Evolutionary conservation across 2,797 vertebrate genomes (phyloP).

Genomic region (Ambastaia sidthimunki): DNA sequence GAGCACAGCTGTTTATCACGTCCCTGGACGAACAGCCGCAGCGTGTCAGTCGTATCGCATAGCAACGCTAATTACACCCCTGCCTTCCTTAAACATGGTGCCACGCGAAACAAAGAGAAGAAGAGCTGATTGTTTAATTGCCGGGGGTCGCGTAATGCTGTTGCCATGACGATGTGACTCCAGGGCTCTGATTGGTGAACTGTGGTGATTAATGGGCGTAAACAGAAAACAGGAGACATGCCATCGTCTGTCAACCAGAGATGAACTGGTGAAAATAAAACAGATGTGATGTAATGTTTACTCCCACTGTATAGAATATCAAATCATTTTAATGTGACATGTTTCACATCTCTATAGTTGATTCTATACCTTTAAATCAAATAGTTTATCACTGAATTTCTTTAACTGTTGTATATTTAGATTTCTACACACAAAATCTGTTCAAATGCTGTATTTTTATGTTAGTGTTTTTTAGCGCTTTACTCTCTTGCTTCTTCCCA

Average conservation of each 20-base stretch:
- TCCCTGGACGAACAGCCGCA: constrained; percentile 63
- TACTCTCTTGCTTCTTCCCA: neutral
- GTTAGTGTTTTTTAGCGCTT: neutral
- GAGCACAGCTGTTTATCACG: constrained; percentile 66
- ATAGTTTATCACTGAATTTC: neutral
- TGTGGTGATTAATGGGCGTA: constrained; percentile 72
- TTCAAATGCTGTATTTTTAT: neutral
- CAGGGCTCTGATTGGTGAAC: constrained; percentile 60
- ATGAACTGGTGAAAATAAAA: constrained; percentile 11
- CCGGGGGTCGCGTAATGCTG: constrained; percentile 74
- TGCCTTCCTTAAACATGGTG: constrained; percentile 73
- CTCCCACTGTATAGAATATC: neutral
- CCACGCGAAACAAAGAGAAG: constrained; percentile 77
- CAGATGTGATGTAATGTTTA: neutral
- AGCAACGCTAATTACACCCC: constrained; percentile 82
- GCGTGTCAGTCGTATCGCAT: constrained; percentile 74
- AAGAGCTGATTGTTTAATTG: constrained; percentile 88
- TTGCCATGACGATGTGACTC: constrained; percentile 82
- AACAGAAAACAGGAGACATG: constrained; percentile 45
- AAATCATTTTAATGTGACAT: neutral
- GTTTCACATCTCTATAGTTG: neutral
- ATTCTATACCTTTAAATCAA: neutral
- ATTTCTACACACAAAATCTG: neutral
- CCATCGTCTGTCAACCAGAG: constrained; percentile 43
- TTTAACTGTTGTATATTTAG: neutral